Percentiles rank a stretch among this genome's conserved stretches.
Conservation (phyloP, 2,797 vertebrate species). For the Melanotaenia maccullochi region DNA sequence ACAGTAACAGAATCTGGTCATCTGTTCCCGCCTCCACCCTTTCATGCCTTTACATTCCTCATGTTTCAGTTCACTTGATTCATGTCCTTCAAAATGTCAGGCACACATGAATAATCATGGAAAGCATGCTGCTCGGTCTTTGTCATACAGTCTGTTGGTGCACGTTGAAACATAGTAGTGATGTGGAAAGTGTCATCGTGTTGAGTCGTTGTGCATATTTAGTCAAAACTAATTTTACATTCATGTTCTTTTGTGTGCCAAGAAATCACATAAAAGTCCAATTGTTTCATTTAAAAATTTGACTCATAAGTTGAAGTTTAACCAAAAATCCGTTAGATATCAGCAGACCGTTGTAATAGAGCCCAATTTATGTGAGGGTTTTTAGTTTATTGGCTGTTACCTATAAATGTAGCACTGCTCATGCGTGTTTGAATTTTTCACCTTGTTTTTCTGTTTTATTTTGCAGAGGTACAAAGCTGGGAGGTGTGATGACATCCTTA, state of each 20-base stretch:
- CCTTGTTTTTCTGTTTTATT: neutral
- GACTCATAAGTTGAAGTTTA: conserved; percentile 32
- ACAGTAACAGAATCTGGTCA: conserved; percentile 73
- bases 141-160: conserved; percentile 33
- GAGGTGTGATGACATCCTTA: conserved; percentile 96
- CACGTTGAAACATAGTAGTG: conserved; percentile 1
- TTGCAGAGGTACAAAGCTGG: conserved; percentile 94
- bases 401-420: conserved; percentile 27
- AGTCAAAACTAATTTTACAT: conserved; percentile 25
- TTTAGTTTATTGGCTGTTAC: conserved; percentile 42
- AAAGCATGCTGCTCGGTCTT: conserved; percentile 19
- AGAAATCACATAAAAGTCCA: neutral
- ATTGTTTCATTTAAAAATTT: conserved; percentile 21
- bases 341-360: conserved; percentile 30
- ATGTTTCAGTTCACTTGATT: conserved; percentile 62
- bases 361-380: conserved; percentile 28
- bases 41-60: conserved; percentile 67
- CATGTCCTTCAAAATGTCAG: conserved; percentile 71
- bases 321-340: conserved; percentile 13
- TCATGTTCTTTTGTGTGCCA: conserved; percentile 2
- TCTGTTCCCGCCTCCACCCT: conserved; percentile 73
- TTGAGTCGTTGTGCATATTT: conserved; percentile 24
- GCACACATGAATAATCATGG: conserved; percentile 55
- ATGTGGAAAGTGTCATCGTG: conserved; percentile 9
- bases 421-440: conserved; percentile 4